Conservation (phyloP, 2,888 invertebrate genomes). For the Cephus nigrinus region DNA sequence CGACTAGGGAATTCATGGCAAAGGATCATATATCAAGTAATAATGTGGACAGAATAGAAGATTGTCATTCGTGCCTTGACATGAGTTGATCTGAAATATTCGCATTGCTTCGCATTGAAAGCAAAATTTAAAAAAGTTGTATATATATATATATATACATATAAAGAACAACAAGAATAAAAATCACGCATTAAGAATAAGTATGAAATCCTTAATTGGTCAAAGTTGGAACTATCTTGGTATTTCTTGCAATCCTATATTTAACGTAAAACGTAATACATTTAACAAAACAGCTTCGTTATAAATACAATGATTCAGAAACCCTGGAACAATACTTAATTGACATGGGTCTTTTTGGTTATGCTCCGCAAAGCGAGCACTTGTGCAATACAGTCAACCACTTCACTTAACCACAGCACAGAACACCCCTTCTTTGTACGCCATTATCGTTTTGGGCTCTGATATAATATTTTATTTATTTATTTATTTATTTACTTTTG, state of each 20-base stretch:
- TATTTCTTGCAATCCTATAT: slow-evolving; percentile 5
- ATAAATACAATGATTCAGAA: slow-evolving; percentile 22
- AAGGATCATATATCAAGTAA: neutral
- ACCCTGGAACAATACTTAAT: slow-evolving; percentile 22
- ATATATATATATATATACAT: too few relatives aligned
- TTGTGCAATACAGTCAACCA: slow-evolving; percentile 26
- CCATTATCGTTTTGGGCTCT: slow-evolving; percentile 49
- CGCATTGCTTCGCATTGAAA: neutral
- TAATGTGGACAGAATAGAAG: neutral
- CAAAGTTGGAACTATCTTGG: slow-evolving; percentile 4
- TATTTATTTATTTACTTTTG: slow-evolving; percentile 18
- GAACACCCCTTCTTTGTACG: slow-evolving; percentile 51
- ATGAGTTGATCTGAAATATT: neutral
- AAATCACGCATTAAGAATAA: neutral
- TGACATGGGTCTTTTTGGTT: slow-evolving; percentile 22
- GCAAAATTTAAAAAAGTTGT: neutral
- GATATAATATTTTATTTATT: slow-evolving; percentile 33
- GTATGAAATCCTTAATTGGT: neutral
- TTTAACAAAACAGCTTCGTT: slow-evolving; percentile 8
- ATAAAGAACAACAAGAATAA: neutral
- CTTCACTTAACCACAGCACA: slow-evolving; percentile 38
- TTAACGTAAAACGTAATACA: slow-evolving; percentile 8
- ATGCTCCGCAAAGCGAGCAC: slow-evolving; percentile 21
- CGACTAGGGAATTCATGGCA: neutral
- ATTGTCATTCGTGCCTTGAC: neutral